Evolutionary conservation across 2,888 invertebrate genomes (phyloP), one percentile per base, ranked within the genome.

Genomic region (Perdita meconis): DNA sequence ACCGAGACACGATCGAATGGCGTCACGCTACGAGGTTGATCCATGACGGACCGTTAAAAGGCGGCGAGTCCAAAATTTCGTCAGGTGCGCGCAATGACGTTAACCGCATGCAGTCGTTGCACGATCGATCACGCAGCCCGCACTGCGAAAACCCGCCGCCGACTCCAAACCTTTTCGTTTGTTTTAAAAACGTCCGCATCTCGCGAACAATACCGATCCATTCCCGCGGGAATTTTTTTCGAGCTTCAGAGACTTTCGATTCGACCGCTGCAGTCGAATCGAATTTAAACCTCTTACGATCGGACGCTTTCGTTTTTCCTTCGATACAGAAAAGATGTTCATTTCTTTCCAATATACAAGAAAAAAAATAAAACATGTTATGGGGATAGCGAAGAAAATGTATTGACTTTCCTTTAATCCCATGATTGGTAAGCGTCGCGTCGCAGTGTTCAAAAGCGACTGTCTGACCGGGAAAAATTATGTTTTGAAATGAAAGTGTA

Each of bases 91-190:
- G 70, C 76, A 70, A 79, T 69, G 84, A 79, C 84, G 84, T 81
- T 81, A 84, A 76, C 73, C 69, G 79, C 67, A 83, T 83, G 83
- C 81, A 79, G 84, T 84, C 72, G 74, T 64, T 56, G 71, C 61
- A 60, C 73, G 81, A 83, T 83, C 84, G 83, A 83, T 83, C 79
- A 73, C 73, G 81, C 64, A 55, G 69, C 67, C 83, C 72, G 80
- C 83, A 81, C 59, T 76, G 79, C 77, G 79, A 83, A 81, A 81
- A 71, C 76, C 72, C 59, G 38, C 34, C 50, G 57, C 24, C 34
- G 36, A 26, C 60, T 53, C 44, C 60, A 64, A 59, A 70, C 53
- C 50, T 50, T 64, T 70, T 69, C 57, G 42, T 63, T 61, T 47
- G 50, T 60, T 63, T 47, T 22, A 30, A 59, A 66, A 71, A 64